Evolutionary conservation across 2,797 vertebrate genomes (phyloP).

Genomic region (Anguilla megastoma): DNA sequence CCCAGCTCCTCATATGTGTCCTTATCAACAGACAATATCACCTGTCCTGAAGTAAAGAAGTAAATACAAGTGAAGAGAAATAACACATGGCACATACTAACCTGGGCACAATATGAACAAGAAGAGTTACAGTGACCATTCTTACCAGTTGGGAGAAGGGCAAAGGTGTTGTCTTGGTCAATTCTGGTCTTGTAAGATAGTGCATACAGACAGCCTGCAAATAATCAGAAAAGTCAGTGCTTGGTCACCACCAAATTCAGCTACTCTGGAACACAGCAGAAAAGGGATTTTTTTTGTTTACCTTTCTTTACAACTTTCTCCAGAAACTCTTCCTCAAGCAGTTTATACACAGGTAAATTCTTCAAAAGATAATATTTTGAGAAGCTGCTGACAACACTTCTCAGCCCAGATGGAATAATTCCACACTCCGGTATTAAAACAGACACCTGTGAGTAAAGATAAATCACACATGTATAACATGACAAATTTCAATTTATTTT

Average conservation of each 20-base stretch:
- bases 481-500: neutral
- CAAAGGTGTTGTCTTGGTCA: conserved; percentile 85
- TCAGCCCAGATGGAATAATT: conserved; percentile 42
- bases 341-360: conserved; percentile 73
- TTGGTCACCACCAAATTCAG: neutral
- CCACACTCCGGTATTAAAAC: conserved; percentile 86
- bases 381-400: conserved; percentile 38
- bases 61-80: neutral
- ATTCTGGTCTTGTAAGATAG: conserved; percentile 81
- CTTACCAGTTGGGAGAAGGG: conserved; percentile 84
- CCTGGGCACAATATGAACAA: neutral
- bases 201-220: conserved; percentile 78
- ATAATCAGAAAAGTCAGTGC: neutral
- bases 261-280: neutral
- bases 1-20: conserved; percentile 89
- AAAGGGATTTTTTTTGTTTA: conserved; percentile 48
- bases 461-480: neutral
- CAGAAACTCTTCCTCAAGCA: conserved; percentile 72
- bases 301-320: conserved; percentile 75
- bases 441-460: conserved; percentile 73
- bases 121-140: neutral
- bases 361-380: conserved; percentile 81
- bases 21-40: conserved; percentile 84
- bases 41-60: conserved; percentile 65
- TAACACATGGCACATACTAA: neutral